Conservation (phyloP, 2,888 invertebrate genomes). For the Noctua pronuba region DNA sequence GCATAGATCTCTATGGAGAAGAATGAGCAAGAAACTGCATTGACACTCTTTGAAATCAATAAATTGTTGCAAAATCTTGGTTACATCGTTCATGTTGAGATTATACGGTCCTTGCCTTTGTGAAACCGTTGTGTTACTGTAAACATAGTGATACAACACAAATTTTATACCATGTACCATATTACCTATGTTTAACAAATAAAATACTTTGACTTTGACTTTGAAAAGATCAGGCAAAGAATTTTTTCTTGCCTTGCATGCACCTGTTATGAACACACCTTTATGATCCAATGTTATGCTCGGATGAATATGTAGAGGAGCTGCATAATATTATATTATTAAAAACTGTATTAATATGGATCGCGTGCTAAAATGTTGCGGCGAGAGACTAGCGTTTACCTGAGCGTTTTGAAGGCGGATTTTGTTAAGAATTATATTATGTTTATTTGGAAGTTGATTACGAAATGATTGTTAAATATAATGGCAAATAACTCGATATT, state of each 20-base stretch:
- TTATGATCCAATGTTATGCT: constrained; percentile 7
- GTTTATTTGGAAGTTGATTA: constrained; percentile 9
- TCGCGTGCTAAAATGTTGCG: constrained; percentile 34
- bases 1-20: too few relatives aligned
- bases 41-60: too few relatives aligned
- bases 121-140: background rate
- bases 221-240: background rate
- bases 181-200: too few relatives aligned
- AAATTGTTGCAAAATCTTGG: too few relatives aligned
- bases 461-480: background rate
- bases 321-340: constrained; percentile 10
- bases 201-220: too few relatives aligned
- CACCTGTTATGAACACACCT: constrained; percentile 12
- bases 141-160: too few relatives aligned
- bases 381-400: constrained; percentile 18
- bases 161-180: too few relatives aligned
- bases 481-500: background rate
- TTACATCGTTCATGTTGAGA: too few relatives aligned
- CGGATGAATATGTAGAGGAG: constrained; percentile 4
- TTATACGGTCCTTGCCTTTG: background rate
- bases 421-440: constrained; percentile 1
- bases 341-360: constrained; percentile 18
- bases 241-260: background rate
- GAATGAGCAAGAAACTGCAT: too few relatives aligned
- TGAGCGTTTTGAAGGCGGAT: constrained; percentile 5